phyloP scores from a whole-genome alignment of 1,140 invertebrate species.

The Bombus cullumanus region DNA sequence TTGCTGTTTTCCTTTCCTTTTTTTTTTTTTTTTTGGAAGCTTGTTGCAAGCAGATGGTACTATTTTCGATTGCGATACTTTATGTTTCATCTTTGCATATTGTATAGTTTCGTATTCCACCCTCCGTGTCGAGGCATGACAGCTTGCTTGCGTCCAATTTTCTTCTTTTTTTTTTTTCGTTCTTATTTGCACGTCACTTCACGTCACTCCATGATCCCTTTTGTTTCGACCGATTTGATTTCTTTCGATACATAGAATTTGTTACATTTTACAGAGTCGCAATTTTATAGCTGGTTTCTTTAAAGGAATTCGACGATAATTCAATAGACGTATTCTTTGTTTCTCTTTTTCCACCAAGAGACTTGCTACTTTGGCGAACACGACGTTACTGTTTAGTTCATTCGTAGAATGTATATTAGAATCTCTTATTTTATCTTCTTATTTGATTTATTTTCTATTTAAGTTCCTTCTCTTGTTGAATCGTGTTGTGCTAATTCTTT shows the following conservation, averaged over 20 bases:
- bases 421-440: background rate
- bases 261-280: background rate
- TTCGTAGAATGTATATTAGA: too few relatives aligned
- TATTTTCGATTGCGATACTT: conserved; percentile 20
- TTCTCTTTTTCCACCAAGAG: too few relatives aligned
- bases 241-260: background rate
- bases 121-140: conserved; percentile 46
- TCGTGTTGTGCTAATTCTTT: background rate
- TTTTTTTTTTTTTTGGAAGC: conserved; percentile 1
- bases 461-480: background rate
- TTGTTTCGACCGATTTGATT: background rate
- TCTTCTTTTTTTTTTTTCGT: background rate
- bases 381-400: too few relatives aligned
- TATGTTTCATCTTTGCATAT: background rate
- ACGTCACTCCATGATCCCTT: conserved; percentile 10
- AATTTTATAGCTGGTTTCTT: background rate
- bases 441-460: background rate
- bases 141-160: conserved; percentile 63
- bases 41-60: conserved; percentile 16
- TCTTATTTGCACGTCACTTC: conserved; percentile 66
- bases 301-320: background rate
- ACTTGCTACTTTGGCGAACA: conserved; percentile 18
- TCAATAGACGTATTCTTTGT: background rate
- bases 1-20: background rate
- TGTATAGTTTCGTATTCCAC: background rate